Percentiles rank a stretch among this genome's conserved stretches.
Evolutionary conservation across 2,797 vertebrate genomes (phyloP).

Genomic region (Toxotes lorentzi): DNA sequence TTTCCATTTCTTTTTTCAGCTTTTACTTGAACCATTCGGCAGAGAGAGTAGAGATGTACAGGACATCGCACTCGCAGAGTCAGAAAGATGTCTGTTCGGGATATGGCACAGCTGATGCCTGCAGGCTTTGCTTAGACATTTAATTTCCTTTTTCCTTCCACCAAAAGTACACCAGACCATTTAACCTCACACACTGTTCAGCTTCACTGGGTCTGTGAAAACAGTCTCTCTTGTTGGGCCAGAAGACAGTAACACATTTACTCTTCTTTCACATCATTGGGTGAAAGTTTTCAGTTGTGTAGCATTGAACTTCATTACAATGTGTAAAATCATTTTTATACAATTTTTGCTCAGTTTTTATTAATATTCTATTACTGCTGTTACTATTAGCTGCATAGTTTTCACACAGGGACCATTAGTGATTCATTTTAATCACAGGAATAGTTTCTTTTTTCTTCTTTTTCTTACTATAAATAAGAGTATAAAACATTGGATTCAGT

Average conservation of each 20-base stretch:
- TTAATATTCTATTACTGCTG: background rate
- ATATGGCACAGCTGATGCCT: constrained; percentile 19
- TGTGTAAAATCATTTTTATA: background rate
- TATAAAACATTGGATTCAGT: background rate
- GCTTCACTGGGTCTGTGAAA: background rate
- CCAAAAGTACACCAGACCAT: constrained; percentile 12
- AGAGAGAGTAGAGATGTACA: background rate
- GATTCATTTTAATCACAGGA: background rate
- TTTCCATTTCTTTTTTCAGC: background rate
- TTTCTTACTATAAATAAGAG: too few species aligned
- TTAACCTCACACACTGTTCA: constrained; percentile 18
- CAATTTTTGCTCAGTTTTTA: background rate
- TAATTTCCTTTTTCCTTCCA: constrained; percentile 50
- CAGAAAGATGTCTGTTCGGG: constrained; percentile 12
- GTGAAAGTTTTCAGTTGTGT: background rate
- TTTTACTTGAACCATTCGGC: background rate
- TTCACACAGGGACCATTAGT: background rate
- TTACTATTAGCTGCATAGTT: background rate
- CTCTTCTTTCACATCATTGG: background rate
- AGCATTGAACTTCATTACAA: too few species aligned
- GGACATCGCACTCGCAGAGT: background rate
- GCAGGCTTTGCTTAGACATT: constrained; percentile 31
- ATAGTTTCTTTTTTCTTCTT: background rate
- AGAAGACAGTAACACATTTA: background rate
- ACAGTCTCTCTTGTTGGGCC: background rate